phyloP scores from a whole-genome alignment of 1,140 invertebrate species.

The Penaeus japonicus region DNA sequence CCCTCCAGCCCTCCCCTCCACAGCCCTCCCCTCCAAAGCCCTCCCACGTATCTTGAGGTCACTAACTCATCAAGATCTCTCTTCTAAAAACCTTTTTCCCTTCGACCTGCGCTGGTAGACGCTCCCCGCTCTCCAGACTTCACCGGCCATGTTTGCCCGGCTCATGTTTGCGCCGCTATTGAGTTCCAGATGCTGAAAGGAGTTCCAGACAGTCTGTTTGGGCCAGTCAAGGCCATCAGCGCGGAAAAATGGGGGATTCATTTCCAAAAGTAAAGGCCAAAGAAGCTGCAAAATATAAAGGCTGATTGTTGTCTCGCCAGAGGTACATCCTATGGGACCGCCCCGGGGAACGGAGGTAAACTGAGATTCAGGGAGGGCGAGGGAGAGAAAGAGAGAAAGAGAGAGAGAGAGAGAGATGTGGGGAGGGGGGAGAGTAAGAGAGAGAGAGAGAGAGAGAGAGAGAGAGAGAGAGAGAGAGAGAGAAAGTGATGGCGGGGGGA shows the following conservation, averaged over 20 bases:
- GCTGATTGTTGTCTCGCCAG: conserved; percentile 1
- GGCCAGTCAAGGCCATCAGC: not conserved
- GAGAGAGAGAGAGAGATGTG: not conserved
- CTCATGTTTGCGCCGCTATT: conserved; percentile 20
- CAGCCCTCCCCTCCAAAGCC: no score
- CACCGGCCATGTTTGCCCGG: not conserved
- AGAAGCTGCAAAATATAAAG: conserved; percentile 21
- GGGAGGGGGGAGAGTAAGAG: not conserved
- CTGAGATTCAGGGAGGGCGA: not conserved
- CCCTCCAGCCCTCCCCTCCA: no score
- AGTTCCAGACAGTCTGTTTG: conserved; percentile 16
- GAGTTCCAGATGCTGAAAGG: conserved; percentile 25
- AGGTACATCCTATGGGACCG: not conserved
- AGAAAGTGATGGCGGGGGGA: no score
- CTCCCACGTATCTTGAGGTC: no score
- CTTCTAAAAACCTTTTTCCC: no score
- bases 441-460: not conserved
- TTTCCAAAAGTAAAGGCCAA: conserved; percentile 21
- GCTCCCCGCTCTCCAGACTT: no score
- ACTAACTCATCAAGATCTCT: no score
- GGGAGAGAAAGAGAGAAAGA: not conserved
- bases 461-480: not conserved
- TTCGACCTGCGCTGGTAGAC: no score
- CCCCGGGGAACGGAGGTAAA: not conserved
- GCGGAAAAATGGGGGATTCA: conserved; percentile 35